Conservation (phyloP, 2,888 invertebrate genomes). For the Cotesia congregata region DNA sequence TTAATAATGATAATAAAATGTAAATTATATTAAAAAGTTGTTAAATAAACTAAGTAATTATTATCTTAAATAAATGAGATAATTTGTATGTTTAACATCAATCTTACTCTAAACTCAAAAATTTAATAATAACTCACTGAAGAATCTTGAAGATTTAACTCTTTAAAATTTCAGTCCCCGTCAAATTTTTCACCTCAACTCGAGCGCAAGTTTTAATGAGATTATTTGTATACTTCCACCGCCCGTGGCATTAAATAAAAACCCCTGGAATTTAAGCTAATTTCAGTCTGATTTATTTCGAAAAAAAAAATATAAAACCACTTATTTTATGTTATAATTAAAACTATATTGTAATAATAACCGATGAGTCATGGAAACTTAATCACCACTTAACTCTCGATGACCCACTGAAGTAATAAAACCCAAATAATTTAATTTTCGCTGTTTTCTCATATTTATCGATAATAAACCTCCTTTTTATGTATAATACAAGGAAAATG, state of each 20-base stretch:
- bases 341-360: too few species aligned
- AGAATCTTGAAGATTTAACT: not conserved
- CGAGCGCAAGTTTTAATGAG: constrained; percentile 11
- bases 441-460: too few species aligned
- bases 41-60: not conserved
- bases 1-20: too few species aligned
- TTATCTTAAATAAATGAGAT: not conserved
- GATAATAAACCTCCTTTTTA: too few species aligned
- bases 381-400: too few species aligned
- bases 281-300: not conserved
- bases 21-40: too few species aligned
- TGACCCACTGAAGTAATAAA: too few species aligned
- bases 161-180: constrained; percentile 7
- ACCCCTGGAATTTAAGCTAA: not conserved
- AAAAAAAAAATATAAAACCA: too few species aligned
- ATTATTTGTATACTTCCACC: constrained; percentile 2
- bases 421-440: too few species aligned
- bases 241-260: constrained; percentile 4
- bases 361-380: too few species aligned
- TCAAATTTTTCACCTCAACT: not conserved
- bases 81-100: not conserved
- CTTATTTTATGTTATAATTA: too few species aligned
- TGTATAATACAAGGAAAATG: too few species aligned
- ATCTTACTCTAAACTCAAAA: not conserved
- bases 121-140: not conserved